These are phyloP conservation scores for Phaonia tiefii DNA, from an alignment of 2,888 invertebrate genomes.

Conservation along the genomic window DNA sequence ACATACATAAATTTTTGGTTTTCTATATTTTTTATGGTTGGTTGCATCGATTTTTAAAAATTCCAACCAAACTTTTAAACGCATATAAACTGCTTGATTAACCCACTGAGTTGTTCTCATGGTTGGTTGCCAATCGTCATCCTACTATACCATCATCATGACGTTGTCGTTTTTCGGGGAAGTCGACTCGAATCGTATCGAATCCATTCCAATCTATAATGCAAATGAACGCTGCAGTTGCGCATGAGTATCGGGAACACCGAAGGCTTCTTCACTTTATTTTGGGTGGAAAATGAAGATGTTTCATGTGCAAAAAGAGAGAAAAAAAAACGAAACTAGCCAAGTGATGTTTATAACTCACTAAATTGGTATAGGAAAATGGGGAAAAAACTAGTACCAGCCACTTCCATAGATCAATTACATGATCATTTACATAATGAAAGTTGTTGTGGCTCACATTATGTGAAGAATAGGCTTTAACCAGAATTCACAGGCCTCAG, in stretches of 20 bases:
- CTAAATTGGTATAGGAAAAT: slow-evolving; percentile 53
- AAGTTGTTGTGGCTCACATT: slow-evolving; percentile 36
- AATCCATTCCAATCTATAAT: slow-evolving; percentile 20
- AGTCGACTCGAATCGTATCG: slow-evolving; percentile 8
- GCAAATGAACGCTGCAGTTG: slow-evolving; percentile 7
- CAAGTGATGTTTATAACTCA: slow-evolving; percentile 63
- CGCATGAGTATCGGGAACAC: slow-evolving; percentile 4
- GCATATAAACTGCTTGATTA: slow-evolving; percentile 67
- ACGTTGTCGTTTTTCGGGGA: background rate
- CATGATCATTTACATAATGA: slow-evolving; percentile 63
- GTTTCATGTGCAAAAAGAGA: slow-evolving; percentile 42
- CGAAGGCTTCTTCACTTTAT: slow-evolving; percentile 7
- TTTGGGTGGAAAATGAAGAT: slow-evolving; percentile 54
- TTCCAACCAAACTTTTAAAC: slow-evolving; percentile 53
- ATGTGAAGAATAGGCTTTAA: too few species aligned
- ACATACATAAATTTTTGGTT: slow-evolving; percentile 43
- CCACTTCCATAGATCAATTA: slow-evolving; percentile 53
- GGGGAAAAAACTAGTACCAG: slow-evolving; percentile 16
- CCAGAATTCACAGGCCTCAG: background rate
- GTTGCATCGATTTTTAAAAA: background rate
- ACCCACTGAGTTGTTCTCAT: slow-evolving; percentile 65
- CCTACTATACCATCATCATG: background rate
- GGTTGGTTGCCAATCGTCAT: slow-evolving; percentile 1
- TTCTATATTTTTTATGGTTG: slow-evolving; percentile 16
- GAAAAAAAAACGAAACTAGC: slow-evolving; percentile 26